Evolutionary conservation across 2,888 invertebrate species (phyloP).

Genomic region (Clistopyga incitator): DNA sequence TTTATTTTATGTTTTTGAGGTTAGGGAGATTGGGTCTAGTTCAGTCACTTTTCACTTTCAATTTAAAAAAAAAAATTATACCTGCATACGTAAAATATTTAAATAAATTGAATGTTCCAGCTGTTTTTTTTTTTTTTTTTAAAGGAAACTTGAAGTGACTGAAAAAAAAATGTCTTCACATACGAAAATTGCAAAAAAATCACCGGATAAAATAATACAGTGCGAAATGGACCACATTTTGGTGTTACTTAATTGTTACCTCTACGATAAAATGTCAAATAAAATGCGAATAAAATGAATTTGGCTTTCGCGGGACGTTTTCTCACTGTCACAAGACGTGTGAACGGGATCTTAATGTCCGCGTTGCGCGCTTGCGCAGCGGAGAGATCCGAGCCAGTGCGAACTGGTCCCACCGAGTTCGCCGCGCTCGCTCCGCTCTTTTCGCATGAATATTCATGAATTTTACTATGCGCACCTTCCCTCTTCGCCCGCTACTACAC

Average conservation of each 20-base stretch:
- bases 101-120: no score
- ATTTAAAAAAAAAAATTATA: no score
- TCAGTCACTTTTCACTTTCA: no score
- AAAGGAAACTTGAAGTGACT: no score
- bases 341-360: constrained; percentile 71
- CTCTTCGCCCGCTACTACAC: constrained; percentile 21
- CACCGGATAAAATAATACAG: no score
- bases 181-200: no score
- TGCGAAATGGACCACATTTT: no score
- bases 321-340: constrained; percentile 73
- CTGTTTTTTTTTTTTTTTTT: no score
- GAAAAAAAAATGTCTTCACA: no score
- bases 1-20: not conserved
- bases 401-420: constrained; percentile 69
- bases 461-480: constrained; percentile 73
- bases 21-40: not conserved
- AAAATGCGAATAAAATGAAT: constrained; percentile 22
- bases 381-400: constrained; percentile 55
- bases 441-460: constrained; percentile 81
- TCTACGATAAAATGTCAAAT: not conserved
- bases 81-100: no score
- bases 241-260: no score
- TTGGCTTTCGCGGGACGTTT: constrained; percentile 67
- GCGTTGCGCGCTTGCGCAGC: constrained; percentile 63
- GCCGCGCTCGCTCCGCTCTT: constrained; percentile 63